Conservation (phyloP, 2,797 vertebrate species). For the Argyrosomus regius region DNA sequence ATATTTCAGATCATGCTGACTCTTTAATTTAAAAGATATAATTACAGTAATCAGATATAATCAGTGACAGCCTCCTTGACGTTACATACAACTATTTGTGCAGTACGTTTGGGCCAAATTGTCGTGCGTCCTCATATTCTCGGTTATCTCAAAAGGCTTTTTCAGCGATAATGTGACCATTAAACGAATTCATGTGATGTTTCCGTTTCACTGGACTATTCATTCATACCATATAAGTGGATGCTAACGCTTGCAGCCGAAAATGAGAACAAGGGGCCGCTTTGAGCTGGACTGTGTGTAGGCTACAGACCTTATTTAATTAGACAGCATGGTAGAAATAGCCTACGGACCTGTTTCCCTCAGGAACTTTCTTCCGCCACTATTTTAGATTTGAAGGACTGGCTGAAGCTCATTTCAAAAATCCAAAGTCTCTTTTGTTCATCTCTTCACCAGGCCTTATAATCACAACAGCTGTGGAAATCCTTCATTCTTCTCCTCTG, state of each 20-base stretch:
- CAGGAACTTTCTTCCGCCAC: constrained; percentile 5
- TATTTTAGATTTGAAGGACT: constrained; percentile 20
- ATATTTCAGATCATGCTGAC: neutral
- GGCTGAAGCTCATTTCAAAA: constrained; percentile 8
- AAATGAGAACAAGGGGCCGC: constrained; percentile 53
- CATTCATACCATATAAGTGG: constrained; percentile 24
- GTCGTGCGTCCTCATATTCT: neutral
- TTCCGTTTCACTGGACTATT: constrained; percentile 15
- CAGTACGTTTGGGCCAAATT: neutral
- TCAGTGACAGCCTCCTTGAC: neutral
- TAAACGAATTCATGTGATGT: constrained; percentile 43
- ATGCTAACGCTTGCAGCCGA: constrained; percentile 24
- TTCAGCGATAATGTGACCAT: constrained; percentile 16
- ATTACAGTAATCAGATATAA: neutral
- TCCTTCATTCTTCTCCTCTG: neutral
- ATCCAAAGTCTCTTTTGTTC: constrained; percentile 1
- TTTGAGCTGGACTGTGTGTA: constrained; percentile 42
- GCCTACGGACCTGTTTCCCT: constrained; percentile 10
- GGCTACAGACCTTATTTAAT: constrained; percentile 43
- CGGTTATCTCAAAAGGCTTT: neutral
- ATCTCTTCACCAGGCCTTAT: neutral
- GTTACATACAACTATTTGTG: neutral
- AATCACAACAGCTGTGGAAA: neutral
- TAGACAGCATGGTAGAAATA: constrained; percentile 34
- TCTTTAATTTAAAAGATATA: neutral